Percentiles rank a stretch among this genome's conserved stretches.
Evolutionary conservation across 2,888 invertebrate genomes (phyloP).

Genomic region (Rhagophthalmus giganteus): DNA sequence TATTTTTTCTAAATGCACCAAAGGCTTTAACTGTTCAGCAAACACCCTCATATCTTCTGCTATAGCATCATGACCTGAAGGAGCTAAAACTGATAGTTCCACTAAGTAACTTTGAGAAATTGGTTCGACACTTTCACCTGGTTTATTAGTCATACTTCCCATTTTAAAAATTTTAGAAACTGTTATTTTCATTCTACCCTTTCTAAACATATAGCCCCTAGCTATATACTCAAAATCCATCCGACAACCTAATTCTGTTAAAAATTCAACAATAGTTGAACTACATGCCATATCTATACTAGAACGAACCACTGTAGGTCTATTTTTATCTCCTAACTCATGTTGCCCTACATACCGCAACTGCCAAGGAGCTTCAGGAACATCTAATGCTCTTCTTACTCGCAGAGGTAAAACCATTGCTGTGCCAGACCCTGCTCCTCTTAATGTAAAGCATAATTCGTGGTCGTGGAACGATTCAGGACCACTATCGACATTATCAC

Average conservation of each 20-base stretch:
- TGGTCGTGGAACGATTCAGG: conserved; percentile 93
- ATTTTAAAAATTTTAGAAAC: conserved; percentile 90
- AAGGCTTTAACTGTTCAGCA: conserved; percentile 89
- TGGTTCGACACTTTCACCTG: conserved; percentile 73
- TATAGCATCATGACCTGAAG: conserved; percentile 90
- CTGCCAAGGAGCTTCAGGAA: conserved; percentile 85
- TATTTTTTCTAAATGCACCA: conserved; percentile 90
- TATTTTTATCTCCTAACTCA: conserved; percentile 83
- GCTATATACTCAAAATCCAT: conserved; percentile 93
- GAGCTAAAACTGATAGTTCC: conserved; percentile 87
- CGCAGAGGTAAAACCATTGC: conserved; percentile 66
- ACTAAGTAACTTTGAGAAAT: conserved; percentile 92
- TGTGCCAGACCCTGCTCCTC: conserved; percentile 64
- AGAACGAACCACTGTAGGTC: conserved; percentile 88
- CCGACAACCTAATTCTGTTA: conserved; percentile 87
- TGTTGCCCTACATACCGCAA: conserved; percentile 90
- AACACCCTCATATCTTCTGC: conserved; percentile 95
- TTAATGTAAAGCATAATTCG: conserved; percentile 84
- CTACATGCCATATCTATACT: conserved; percentile 93
- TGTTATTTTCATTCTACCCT: conserved; percentile 95
- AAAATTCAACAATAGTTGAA: conserved; percentile 85
- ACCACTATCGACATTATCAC: conserved; percentile 89
- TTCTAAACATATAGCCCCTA: conserved; percentile 91
- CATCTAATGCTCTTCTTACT: conserved; percentile 82
- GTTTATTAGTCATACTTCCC: conserved; percentile 69